Evolutionary conservation across 1,140 invertebrate genomes (phyloP), one percentile per base, ranked within the genome.

Genomic region (Temnothorax nylanderi): DNA sequence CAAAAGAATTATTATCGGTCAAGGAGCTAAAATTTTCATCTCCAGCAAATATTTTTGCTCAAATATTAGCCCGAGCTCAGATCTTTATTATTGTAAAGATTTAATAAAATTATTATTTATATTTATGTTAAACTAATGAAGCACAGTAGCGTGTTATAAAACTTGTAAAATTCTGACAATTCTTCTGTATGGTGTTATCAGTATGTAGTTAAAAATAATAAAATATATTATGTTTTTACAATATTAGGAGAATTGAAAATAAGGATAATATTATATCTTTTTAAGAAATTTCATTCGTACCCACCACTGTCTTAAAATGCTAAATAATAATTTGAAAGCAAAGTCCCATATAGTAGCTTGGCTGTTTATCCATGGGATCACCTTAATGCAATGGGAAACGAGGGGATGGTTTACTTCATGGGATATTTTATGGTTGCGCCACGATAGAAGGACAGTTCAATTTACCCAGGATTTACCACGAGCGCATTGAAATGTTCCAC

Each of bases 361-460:
- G 88, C 88, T 94, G 92, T 92, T 94, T 92, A 94, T 94, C 92
- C 92, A 82, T 85, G 85, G 93, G 93, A 93, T 94, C 89, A 92
- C 71, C 87, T 91, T 94, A 93, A 94, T 92, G 92, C 93, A 93
- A 93, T 85, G 92, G 64, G 88, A 86, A 89, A 89, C 80, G 86
- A 88, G 88, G 85, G 78, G 90, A 82, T 86, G 78, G 87, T 88
- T 91, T 89, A 90, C 75, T 80, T 88, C 74, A 74, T 82, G 82
- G 87, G 88, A 92, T 92, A 92, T 84, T 94, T 94, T 94, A 94
- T 94, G 92, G 91, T 93, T 91, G 77, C 76, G 67, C 49, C 51
- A 62, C 78, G 47, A 89, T 91, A 85, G 91, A 91, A 86, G 65
- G 92, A 93, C 93, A 94, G 90, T 92, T 91, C 92, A 93, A 94